Evolutionary conservation across 1,140 invertebrate species (phyloP).

Genomic region (Ceratina calcarata): DNA sequence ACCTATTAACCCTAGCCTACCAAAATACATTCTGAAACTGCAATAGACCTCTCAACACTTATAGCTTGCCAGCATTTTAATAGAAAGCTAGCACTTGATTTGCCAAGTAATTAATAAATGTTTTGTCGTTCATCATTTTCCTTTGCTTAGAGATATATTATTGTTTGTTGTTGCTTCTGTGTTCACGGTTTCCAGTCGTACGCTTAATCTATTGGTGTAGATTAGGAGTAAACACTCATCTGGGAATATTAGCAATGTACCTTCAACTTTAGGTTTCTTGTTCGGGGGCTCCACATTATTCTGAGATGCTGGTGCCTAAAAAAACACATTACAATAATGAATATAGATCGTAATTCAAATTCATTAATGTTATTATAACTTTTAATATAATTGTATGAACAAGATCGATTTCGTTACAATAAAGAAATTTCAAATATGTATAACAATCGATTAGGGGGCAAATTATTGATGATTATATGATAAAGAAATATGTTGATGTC

Average conservation of each 20-base stretch:
- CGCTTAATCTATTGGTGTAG: slow-evolving; percentile 54
- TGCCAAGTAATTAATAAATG: slow-evolving; percentile 63
- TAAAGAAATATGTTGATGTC: not conserved
- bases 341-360: not conserved
- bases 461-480: not conserved
- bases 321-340: slow-evolving; percentile 11
- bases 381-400: no score
- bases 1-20: slow-evolving; percentile 72
- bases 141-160: slow-evolving; percentile 67
- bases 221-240: slow-evolving; percentile 54
- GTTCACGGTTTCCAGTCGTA: slow-evolving; percentile 68
- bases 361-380: slow-evolving; percentile 4
- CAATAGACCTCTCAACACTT: slow-evolving; percentile 56
- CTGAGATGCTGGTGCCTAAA: slow-evolving; percentile 63
- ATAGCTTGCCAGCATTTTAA: slow-evolving; percentile 65
- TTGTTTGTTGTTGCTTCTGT: slow-evolving; percentile 67
- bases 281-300: slow-evolving; percentile 70
- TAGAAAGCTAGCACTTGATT: slow-evolving; percentile 67
- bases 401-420: no score
- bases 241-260: slow-evolving; percentile 74
- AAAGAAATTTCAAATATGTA: no score
- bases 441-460: not conserved
- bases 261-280: slow-evolving; percentile 76
- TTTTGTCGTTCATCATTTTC: slow-evolving; percentile 64
- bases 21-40: slow-evolving; percentile 67